Base-by-base conservation (phyloP, 2,113 vertebrate species). In the Cinclus mexicanus region DNA sequence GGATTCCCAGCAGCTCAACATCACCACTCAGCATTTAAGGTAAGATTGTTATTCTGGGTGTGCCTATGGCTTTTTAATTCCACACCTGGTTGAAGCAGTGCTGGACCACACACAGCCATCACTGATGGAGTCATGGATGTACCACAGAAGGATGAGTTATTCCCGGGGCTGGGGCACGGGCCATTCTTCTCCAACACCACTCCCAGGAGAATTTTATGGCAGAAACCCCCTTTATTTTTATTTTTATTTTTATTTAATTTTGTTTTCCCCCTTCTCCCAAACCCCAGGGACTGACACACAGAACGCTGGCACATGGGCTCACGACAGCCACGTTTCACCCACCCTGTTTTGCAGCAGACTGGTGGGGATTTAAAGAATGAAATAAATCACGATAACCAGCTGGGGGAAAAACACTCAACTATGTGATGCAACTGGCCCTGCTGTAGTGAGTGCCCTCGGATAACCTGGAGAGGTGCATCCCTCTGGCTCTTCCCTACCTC, bases 251-350 rank as follows among this genome's bases (percentile, higher is more conserved):
- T 14, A 24, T 29, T 76, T 55, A 7, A 6, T 68, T 75, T n/a
- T 13, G 4, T 53, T 46, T 41, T 29, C 55, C 61, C 53, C 0
- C 0, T 24, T 72, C 53, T 44, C 56, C 39, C 55, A 21, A 76
- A 52, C 35, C 53, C 23, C 33, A 21, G 33, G 31, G 26, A 24
- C 0, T 9, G 25, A 50, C 0, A 0, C 31, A 25, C 24, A n/a
- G 25, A 56, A 44, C 2, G 1, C 31, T 0, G 0, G 64, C 3
- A 0, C 33, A 28, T 44, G 33, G 67, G 39, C 61, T 46, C 2
- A 1, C 2, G 12, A 17, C 0, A 15, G 59, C 24, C 26, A 4
- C 4, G 0, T 35, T 52, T 42, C 53, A 68, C 46, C 50, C 46
- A 47, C 31, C 42, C 20, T 33, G n/a, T 39, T 90, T 7, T 53